Evolutionary conservation across 1,140 invertebrate genomes (phyloP).

Genomic region (Chrysoperla carnea): DNA sequence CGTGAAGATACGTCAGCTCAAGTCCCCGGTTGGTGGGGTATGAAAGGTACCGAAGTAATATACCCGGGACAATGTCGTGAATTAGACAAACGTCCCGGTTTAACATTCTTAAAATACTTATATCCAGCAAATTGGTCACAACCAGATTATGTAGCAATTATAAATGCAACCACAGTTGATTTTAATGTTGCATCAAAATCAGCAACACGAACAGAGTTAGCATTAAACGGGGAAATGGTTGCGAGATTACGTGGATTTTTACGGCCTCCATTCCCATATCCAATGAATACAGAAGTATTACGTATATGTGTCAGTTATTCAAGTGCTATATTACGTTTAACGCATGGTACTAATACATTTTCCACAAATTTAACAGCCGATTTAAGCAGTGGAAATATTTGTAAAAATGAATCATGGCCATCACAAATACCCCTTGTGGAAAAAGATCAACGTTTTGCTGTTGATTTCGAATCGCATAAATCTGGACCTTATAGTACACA

Average conservation of each 20-base stretch:
- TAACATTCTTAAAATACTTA: slow-evolving; percentile 56
- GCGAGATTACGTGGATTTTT: slow-evolving; percentile 63
- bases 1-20: slow-evolving; percentile 57
- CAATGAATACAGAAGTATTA: slow-evolving; percentile 41
- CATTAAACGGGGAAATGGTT: slow-evolving; percentile 48
- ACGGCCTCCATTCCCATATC: slow-evolving; percentile 52
- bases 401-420: slow-evolving; percentile 37
- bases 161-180: slow-evolving; percentile 65
- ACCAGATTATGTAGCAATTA: slow-evolving; percentile 67
- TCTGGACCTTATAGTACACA: slow-evolving; percentile 30
- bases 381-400: slow-evolving; percentile 29
- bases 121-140: slow-evolving; percentile 70
- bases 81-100: slow-evolving; percentile 65
- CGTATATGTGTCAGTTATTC: slow-evolving; percentile 57
- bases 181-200: slow-evolving; percentile 45
- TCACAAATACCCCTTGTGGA: slow-evolving; percentile 18
- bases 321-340: slow-evolving; percentile 34
- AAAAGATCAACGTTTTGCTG: slow-evolving; percentile 33
- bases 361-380: slow-evolving; percentile 47
- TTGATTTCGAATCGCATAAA: slow-evolving; percentile 54
- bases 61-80: slow-evolving; percentile 58
- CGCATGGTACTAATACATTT: slow-evolving; percentile 24
- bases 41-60: slow-evolving; percentile 60
- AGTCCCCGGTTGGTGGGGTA: slow-evolving; percentile 76
- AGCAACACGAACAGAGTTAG: slow-evolving; percentile 40